Base-by-base conservation (phyloP, 2,113 vertebrate species). In the Pollimyrus isidori region DNA sequence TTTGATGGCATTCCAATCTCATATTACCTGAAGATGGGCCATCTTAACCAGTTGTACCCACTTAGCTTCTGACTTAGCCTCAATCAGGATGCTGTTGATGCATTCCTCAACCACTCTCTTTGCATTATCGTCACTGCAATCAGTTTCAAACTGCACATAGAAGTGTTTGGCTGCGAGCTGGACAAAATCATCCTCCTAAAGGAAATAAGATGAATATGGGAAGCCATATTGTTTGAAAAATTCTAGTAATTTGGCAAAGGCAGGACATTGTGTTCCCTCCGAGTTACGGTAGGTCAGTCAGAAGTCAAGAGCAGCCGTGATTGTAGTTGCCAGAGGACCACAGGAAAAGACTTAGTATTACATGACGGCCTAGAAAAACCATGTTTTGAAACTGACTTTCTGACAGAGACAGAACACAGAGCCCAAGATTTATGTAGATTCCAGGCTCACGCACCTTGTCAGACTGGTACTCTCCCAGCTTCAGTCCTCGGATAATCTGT, bases 401-500 rank as follows among this genome's bases (percentile, higher is more conserved):
- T n/a, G 49, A 48, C n/a, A 26, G n/a, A 80, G 19, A 26, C 3
- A 35, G 26, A 82, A 56, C 30, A 49, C 35, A 49, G 46, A 4
- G 11, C 65, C 39, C n/a, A 53, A 15, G 26, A 23, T 13, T 13
- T 35, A 2, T 21, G 5, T 10, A n/a, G 42, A 65, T 86, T 21
- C 13, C 91, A 91, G 89, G 89, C 90, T 23, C 65, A 6, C 80
- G 13, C 52, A 98, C 98, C 97, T 96, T 97, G 84, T 97, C 95
- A 80, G 95, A 96, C 86, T 93, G 95, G 91, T 98, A 99, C 92
- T 99, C 98, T 65, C 98, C 97, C 1, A 93, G 96, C 76, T 97
- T 95, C 80, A 99, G 90, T 2, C 98, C 98, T 0, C 96, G 97
- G 89, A 99, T 93, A 91, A 99, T 89, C 92, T 99, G 98, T 90